phyloP scores from a whole-genome alignment of 2,888 invertebrate genomes.

The Cyaniris semiargus region DNA sequence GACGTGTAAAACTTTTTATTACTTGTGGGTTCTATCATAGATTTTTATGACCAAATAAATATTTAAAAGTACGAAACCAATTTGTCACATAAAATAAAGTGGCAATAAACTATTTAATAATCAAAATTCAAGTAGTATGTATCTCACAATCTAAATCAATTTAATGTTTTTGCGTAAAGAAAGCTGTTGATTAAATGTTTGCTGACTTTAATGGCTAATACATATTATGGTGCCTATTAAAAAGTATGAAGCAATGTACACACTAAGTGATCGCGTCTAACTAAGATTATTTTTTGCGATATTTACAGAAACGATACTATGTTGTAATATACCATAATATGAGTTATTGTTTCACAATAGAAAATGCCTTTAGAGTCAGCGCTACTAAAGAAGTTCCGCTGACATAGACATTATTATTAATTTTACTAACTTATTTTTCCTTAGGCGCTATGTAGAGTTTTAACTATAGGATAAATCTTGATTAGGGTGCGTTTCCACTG shows the following conservation, averaged over 20 bases:
- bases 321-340: too few relatives aligned
- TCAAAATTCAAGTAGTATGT: not conserved
- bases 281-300: too few relatives aligned
- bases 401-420: too few relatives aligned
- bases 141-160: constrained; percentile 9
- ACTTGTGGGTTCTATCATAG: not conserved
- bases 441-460: too few relatives aligned
- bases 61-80: not conserved
- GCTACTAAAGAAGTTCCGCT: too few relatives aligned
- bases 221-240: not conserved
- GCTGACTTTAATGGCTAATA: not conserved
- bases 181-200: not conserved
- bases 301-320: too few relatives aligned
- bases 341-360: too few relatives aligned
- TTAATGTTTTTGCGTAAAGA: constrained; percentile 15
- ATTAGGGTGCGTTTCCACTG: too few relatives aligned
- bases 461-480: too few relatives aligned
- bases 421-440: too few relatives aligned
- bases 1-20: not conserved
- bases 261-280: not conserved
- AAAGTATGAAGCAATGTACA: not conserved
- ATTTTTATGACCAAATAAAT: not conserved
- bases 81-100: not conserved
- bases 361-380: too few relatives aligned
- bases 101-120: not conserved